These are phyloP conservation scores for Ophion ellenae DNA, from an alignment of 2,888 invertebrate species.

Conservation along the genomic window DNA sequence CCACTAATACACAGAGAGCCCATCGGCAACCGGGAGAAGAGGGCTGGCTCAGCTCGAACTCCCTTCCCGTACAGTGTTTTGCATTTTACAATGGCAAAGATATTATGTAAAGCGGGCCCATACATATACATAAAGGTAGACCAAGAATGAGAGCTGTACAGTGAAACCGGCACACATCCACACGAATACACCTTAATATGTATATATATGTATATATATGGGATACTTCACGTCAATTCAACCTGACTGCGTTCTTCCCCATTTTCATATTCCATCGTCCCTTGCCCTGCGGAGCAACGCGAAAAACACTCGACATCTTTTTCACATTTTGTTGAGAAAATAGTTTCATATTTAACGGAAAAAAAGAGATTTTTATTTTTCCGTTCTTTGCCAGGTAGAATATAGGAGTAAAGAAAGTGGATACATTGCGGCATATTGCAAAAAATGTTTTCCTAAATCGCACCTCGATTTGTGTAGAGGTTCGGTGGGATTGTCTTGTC, in stretches of 20 bases:
- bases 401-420: too few relatives aligned
- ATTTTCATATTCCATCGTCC: background rate
- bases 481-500: too few relatives aligned
- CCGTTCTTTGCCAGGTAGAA: too few relatives aligned
- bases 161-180: conserved; percentile 32
- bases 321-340: background rate
- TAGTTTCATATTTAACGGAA: too few relatives aligned
- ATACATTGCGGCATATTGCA: too few relatives aligned
- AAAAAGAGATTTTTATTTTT: too few relatives aligned
- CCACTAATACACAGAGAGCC: conserved; percentile 66
- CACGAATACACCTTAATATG: conserved; percentile 14
- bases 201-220: conserved; percentile 6
- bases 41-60: conserved; percentile 76
- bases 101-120: conserved; percentile 79
- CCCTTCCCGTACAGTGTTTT: conserved; percentile 76
- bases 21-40: conserved; percentile 71
- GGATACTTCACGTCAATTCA: conserved; percentile 16
- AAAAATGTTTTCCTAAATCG: too few relatives aligned
- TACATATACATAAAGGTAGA: conserved; percentile 66
- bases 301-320: background rate
- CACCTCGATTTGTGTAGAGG: too few relatives aligned
- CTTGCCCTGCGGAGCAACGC: background rate
- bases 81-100: conserved; percentile 81
- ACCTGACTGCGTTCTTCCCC: background rate
- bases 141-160: conserved; percentile 30